Conservation (phyloP, 1,140 invertebrate genomes). For the Globodera ellingtonae region DNA sequence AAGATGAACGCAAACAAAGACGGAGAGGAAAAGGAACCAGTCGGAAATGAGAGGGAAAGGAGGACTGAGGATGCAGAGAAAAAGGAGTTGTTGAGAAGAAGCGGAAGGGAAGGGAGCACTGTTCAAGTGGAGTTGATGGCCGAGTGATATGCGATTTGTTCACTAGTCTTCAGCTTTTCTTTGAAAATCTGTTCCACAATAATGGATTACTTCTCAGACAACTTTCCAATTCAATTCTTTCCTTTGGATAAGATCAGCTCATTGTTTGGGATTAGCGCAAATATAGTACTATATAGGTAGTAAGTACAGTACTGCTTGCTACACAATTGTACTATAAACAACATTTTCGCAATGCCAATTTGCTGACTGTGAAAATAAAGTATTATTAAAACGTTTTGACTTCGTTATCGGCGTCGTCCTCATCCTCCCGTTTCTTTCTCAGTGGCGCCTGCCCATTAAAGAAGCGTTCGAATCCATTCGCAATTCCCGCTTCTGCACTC, state of each 20-base stretch:
- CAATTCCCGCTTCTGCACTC: conserved; percentile 45
- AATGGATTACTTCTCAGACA: too few species aligned
- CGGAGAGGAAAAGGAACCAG: not conserved
- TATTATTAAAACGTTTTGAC: not conserved
- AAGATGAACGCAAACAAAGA: not conserved
- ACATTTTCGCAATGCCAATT: too few species aligned
- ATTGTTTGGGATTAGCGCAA: too few species aligned
- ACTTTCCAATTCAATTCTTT: too few species aligned
- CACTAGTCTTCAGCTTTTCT: too few species aligned
- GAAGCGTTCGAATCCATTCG: conserved; percentile 51
- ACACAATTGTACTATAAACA: too few species aligned
- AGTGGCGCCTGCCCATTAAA: conserved; percentile 49
- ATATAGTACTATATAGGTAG: too few species aligned
- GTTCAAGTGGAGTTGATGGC: not conserved
- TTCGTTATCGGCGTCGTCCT: not conserved
- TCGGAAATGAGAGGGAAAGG: not conserved
- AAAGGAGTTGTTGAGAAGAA: not conserved
- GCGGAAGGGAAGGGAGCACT: not conserved
- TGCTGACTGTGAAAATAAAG: too few species aligned
- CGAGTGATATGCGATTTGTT: too few species aligned
- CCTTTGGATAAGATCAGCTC: too few species aligned
- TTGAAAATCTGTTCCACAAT: too few species aligned
- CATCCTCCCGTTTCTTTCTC: conserved; percentile 7
- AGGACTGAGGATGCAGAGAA: not conserved
- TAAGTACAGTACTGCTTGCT: too few species aligned